Conservation (phyloP, 2,797 vertebrate species). For the Carapus acus region DNA sequence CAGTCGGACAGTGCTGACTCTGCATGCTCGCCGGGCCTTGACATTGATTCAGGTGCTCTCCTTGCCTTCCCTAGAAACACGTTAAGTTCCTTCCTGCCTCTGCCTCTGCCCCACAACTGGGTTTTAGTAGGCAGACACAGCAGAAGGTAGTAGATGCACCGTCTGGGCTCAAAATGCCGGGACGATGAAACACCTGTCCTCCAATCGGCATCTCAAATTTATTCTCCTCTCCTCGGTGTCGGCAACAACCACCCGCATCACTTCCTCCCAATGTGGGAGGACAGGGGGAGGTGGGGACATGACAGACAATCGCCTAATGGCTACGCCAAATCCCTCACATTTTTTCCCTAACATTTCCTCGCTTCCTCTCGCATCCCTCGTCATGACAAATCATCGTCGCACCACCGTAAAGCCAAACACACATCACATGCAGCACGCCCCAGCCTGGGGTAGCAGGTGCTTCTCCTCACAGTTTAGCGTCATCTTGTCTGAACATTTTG, state of each 20-base stretch:
- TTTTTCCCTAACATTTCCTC: no score
- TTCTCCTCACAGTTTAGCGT: conserved; percentile 31
- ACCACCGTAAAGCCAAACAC: conserved; percentile 12
- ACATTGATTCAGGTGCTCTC: conserved; percentile 20
- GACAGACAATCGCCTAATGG: conserved; percentile 56
- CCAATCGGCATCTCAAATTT: conserved; percentile 59
- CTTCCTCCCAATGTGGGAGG: conserved; percentile 17
- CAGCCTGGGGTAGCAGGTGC: conserved; percentile 4
- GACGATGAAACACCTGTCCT: conserved; percentile 61
- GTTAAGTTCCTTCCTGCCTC: conserved; percentile 7
- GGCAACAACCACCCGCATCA: conserved; percentile 55
- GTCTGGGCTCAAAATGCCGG: conserved; percentile 47
- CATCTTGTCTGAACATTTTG: conserved; percentile 29
- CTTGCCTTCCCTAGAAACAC: conserved; percentile 10
- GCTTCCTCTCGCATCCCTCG: conserved; percentile 33
- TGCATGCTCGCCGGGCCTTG: conserved; percentile 1
- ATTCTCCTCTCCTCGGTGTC: conserved; percentile 39
- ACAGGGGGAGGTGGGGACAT: no score
- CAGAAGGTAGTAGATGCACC: background rate
- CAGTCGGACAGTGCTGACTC: background rate
- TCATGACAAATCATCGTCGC: conserved; percentile 22
- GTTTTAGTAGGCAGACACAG: conserved; percentile 20
- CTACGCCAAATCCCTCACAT: conserved; percentile 48
- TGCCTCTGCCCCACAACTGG: conserved; percentile 8
- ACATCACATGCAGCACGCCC: conserved; percentile 11